Evolutionary conservation across 2,888 invertebrate species (phyloP).

Genomic region (Rotaria magnacalcarata): DNA sequence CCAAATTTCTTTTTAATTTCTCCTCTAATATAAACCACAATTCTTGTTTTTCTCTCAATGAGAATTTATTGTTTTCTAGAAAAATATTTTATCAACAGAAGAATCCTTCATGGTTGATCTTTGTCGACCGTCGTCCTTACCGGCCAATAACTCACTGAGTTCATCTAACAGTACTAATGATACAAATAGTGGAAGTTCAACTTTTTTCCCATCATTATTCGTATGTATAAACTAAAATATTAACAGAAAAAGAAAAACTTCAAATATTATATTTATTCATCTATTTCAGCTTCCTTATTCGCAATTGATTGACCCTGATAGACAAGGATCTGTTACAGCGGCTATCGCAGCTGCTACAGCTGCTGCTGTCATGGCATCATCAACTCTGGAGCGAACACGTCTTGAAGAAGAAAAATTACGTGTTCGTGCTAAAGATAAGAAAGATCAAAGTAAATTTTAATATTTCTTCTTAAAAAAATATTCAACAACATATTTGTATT

Average conservation of each 20-base stretch:
- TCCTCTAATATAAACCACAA: not conserved
- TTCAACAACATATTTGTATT: not conserved
- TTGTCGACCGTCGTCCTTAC: not conserved
- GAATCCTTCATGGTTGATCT: conserved; percentile 12
- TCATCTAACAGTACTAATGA: not conserved
- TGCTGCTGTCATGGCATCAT: not conserved
- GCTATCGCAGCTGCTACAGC: not conserved
- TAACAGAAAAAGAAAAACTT: too few species aligned
- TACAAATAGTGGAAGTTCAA: not conserved
- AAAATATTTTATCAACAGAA: not conserved
- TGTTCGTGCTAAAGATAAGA: conserved; percentile 19
- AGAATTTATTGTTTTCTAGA: not conserved
- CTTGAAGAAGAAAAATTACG: conserved; percentile 26
- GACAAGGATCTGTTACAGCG: not conserved
- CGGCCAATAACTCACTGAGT: not conserved
- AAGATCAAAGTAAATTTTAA: not conserved
- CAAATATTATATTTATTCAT: not conserved
- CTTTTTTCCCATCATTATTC: conserved; percentile 15
- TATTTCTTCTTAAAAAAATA: not conserved
- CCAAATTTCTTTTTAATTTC: not conserved
- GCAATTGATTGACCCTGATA: not conserved
- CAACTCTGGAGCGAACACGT: not conserved
- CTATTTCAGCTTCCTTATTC: not conserved
- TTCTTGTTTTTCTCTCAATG: too few species aligned
- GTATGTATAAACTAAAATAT: not conserved